Evolutionary conservation across 2,797 vertebrate genomes (phyloP).

Genomic region (Muraenolepis orangiensis): DNA sequence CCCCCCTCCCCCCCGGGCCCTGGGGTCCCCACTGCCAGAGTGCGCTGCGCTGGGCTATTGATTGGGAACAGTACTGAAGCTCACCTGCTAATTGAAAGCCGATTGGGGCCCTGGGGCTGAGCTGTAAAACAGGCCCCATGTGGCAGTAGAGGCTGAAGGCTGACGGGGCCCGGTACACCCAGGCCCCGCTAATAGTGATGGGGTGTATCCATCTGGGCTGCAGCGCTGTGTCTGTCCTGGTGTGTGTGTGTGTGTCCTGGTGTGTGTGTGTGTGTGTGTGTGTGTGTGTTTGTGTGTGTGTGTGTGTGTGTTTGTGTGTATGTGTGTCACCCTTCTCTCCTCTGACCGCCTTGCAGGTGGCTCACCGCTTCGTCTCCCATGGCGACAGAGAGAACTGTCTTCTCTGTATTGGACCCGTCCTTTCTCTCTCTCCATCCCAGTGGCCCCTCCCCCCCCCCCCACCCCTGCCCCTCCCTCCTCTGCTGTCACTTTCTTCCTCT

Average conservation of each 20-base stretch:
- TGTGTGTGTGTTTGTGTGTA: not conserved
- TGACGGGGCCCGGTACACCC: constrained; percentile 70
- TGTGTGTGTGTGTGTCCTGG: constrained; percentile 13
- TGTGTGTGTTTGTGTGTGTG: constrained; percentile 2
- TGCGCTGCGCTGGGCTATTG: constrained; percentile 66
- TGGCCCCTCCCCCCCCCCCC: constrained; percentile 43
- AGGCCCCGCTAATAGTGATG: constrained; percentile 66
- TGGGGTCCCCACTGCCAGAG: constrained; percentile 58
- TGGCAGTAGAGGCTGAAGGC: constrained; percentile 72
- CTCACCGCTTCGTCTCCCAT: constrained; percentile 44
- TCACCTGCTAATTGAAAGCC: constrained; percentile 81
- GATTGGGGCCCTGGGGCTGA: constrained; percentile 71
- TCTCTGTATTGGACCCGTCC: constrained; percentile 62
- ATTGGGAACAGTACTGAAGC: constrained; percentile 72
- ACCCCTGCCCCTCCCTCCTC: constrained; percentile 19
- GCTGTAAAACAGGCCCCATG: constrained; percentile 72
- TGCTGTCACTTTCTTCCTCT: constrained; percentile 25
- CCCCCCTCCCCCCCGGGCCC: constrained; percentile 41
- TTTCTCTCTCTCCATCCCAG: constrained; percentile 53
- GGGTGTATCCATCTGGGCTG: constrained; percentile 64
- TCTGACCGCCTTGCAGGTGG: constrained; percentile 39
- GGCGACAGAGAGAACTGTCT: constrained; percentile 50
- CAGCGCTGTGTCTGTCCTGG: constrained; percentile 17
- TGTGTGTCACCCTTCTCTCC: constrained; percentile 16
- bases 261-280: constrained; percentile 18